Conservation (phyloP, 2,888 invertebrate genomes). For the Ischnus inquisitorius region DNA sequence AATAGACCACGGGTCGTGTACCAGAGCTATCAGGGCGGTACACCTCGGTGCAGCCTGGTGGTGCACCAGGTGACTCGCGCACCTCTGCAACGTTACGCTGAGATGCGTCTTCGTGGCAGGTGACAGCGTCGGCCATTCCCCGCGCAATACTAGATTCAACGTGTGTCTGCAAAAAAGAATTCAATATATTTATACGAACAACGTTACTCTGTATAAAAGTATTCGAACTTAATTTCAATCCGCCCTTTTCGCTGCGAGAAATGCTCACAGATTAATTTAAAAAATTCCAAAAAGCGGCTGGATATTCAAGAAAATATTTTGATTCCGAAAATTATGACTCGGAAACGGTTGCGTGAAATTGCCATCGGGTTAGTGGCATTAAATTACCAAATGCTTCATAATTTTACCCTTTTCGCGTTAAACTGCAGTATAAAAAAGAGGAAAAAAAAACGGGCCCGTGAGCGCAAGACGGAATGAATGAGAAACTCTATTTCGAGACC, state of each 20-base stretch:
- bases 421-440: too few species aligned
- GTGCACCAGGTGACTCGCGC: slow-evolving; percentile 84
- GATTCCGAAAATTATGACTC: too few species aligned
- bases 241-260: background rate
- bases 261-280: too few species aligned
- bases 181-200: slow-evolving; percentile 11
- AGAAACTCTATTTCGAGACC: slow-evolving; percentile 12
- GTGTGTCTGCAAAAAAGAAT: slow-evolving; percentile 79
- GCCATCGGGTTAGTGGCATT: too few species aligned
- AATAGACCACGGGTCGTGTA: slow-evolving; percentile 87
- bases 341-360: too few species aligned
- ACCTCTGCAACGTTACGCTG: slow-evolving; percentile 84
- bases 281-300: too few species aligned
- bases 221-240: slow-evolving; percentile 8
- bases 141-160: slow-evolving; percentile 86
- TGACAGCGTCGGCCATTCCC: slow-evolving; percentile 87
- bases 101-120: slow-evolving; percentile 85
- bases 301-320: too few species aligned
- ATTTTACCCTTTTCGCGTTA: too few species aligned
- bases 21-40: slow-evolving; percentile 87
- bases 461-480: background rate
- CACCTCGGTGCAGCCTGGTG: slow-evolving; percentile 87
- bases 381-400: too few species aligned
- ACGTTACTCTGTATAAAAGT: background rate
- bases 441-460: slow-evolving; percentile 14